Percentiles rank a stretch among this genome's conserved stretches.
Conservation (phyloP, 2,888 invertebrate genomes). For the Cyaniris semiargus region DNA sequence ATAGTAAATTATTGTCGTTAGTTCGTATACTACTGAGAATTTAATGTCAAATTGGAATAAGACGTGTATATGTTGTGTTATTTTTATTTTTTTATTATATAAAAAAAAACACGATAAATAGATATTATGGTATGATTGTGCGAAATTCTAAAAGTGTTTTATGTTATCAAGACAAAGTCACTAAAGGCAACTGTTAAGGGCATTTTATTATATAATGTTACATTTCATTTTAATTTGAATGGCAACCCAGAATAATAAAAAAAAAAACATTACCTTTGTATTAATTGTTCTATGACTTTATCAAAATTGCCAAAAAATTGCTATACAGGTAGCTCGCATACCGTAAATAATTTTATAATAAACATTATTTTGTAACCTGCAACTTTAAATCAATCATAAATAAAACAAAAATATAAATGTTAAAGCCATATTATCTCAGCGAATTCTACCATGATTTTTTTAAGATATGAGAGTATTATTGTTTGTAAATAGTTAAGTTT, state of each 20-base stretch:
- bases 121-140: neutral
- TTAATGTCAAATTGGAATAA: conserved; percentile 31
- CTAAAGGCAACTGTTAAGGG: neutral
- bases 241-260: neutral
- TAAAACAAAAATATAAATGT: neutral
- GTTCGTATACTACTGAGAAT: conserved; percentile 29
- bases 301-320: no score
- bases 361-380: no score
- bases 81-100: neutral
- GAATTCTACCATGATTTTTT: neutral
- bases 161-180: neutral
- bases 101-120: neutral
- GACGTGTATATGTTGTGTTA: neutral
- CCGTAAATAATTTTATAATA: no score
- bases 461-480: conserved; percentile 2
- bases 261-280: no score
- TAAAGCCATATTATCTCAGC: no score
- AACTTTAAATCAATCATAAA: neutral
- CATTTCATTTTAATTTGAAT: neutral
- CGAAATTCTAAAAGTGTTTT: neutral
- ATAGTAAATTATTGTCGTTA: conserved; percentile 42
- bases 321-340: no score
- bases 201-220: neutral
- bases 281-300: no score
- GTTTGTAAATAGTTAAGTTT: conserved; percentile 16